Base-by-base conservation (phyloP, 1,140 invertebrate genomes). In the Antheraea mylitta region DNA sequence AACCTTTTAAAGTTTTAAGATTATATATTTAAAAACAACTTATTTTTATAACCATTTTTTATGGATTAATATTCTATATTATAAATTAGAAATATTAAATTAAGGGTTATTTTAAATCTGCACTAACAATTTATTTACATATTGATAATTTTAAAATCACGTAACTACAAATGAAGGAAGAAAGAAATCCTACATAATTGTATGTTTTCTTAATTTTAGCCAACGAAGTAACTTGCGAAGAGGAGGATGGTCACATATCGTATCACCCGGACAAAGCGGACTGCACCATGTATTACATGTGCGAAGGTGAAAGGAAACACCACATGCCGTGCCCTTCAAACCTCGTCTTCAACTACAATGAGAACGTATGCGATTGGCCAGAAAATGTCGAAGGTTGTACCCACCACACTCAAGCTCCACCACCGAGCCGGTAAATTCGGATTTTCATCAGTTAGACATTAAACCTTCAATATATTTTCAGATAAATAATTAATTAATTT, bases 251-350 rank as follows among this genome's bases (percentile, higher is more conserved):
- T 19, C 97, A 98, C 85, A 98, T 98, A 64, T 98, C 96, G 67
- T 99, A 98, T 89, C 97, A 98, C 81, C 94, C 95, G 8, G 98
- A 99, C 85, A 97, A 97, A 87, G 95, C 95, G 18, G 97, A 99
- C 84, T 99, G 98, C 89, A 97, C 96, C 30, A 96, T 96, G 93
- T 98, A 98, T 87, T 98, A 97, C 91, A 98, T 98, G 97, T 99
- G 98, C 83, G 97, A 99, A 93, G 98, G 98, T 10, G 97, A 97
- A 85, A 93, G 97, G n/a, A 97, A 98, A 82, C 97, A 99, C 87
- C 98, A 99, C 92, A 99, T 98, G 97, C 97, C 97, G n/a, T 98
- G 97, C 87, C 98, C 98, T 0, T 94, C 95, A n/a, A 97, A 98
- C 87, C 93, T 99, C 36, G 98, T 99, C 0, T 98, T 98, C 92